Evolutionary conservation across 2,888 invertebrate species (phyloP).

Genomic region (Autographa gamma): DNA sequence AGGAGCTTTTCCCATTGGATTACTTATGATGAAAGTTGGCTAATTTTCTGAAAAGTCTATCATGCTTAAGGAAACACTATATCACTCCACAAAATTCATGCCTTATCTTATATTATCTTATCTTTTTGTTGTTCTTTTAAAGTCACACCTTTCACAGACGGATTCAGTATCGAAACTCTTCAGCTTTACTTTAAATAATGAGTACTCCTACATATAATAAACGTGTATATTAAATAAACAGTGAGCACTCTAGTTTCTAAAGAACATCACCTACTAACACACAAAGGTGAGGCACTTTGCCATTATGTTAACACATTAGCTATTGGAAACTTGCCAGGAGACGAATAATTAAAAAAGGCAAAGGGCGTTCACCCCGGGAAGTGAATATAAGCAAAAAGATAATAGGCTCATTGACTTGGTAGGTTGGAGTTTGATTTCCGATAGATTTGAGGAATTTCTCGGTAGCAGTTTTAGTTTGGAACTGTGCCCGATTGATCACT

Average conservation of each 20-base stretch:
- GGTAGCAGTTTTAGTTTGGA: not conserved
- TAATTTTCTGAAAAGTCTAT: too few relatives aligned
- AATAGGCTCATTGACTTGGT: not conserved
- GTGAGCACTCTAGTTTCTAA: conserved; percentile 29
- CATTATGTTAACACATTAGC: conserved; percentile 45
- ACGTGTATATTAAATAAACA: conserved; percentile 29
- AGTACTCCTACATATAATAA: not conserved
- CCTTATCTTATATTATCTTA: too few relatives aligned
- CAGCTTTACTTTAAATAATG: not conserved
- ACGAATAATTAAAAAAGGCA: conserved; percentile 51
- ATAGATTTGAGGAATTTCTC: not conserved
- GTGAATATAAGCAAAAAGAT: not conserved
- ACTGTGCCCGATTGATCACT: not conserved
- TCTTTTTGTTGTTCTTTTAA: too few relatives aligned
- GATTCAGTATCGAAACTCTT: not conserved
- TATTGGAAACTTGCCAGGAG: conserved; percentile 51
- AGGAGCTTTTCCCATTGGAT: too few relatives aligned
- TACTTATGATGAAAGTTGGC: too few relatives aligned
- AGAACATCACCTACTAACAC: conserved; percentile 37
- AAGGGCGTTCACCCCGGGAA: conserved; percentile 48
- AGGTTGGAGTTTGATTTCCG: not conserved
- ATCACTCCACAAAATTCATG: too few relatives aligned
- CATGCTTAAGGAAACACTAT: too few relatives aligned
- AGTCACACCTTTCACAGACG: not conserved
- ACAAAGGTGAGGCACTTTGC: conserved; percentile 19